Evolutionary conservation across 2,113 vertebrate genomes (phyloP).

Genomic region (Regulus satrapa): DNA sequence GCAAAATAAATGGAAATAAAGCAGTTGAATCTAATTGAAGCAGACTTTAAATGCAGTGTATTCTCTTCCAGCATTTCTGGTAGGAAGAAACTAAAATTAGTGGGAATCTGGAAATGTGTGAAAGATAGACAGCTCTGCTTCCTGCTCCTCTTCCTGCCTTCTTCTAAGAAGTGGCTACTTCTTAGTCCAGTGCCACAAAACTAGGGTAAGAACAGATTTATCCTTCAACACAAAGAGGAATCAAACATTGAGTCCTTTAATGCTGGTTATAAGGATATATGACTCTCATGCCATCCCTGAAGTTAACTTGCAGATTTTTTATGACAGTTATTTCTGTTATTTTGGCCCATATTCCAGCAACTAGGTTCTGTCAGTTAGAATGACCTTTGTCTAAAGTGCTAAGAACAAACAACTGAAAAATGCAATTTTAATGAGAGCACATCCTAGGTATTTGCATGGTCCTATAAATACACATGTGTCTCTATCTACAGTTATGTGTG

Average conservation of each 20-base stretch:
- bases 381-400: neutral
- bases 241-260: fast-evolving
- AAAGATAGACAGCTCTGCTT: neutral
- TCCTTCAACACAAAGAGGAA: neutral
- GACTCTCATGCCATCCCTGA: neutral
- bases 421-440: neutral
- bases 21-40: neutral
- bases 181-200: neutral
- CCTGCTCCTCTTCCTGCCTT: neutral
- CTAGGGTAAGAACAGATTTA: neutral
- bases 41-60: neutral
- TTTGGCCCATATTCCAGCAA: neutral
- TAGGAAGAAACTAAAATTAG: neutral
- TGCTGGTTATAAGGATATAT: neutral
- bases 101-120: neutral
- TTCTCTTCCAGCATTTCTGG: neutral
- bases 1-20: neutral
- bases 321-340: neutral
- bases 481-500: neutral
- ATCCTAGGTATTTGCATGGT: neutral
- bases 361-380: neutral
- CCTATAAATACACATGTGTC: neutral
- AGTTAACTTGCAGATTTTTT: neutral
- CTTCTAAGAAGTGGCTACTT: neutral
- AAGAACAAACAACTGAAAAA: neutral